phyloP scores from a whole-genome alignment of 2,888 invertebrate species.

The Drosophila pseudotakahashii region DNA sequence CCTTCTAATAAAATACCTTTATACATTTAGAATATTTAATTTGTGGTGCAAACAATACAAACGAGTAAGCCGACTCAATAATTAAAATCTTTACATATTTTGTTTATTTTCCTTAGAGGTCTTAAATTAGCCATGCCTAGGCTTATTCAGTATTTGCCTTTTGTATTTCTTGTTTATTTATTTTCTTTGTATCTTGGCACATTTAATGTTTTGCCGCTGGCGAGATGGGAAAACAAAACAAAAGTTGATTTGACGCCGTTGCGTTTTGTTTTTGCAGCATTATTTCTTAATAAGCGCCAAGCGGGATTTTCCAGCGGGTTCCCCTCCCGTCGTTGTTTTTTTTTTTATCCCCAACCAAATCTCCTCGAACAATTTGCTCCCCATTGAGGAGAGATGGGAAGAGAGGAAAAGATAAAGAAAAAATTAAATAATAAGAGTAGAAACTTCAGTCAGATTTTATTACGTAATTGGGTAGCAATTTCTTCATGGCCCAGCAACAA shows the following conservation, averaged over 20 bases:
- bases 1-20: too few relatives aligned
- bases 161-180: background rate
- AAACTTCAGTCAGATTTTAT: slow-evolving; percentile 78
- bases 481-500: slow-evolving; percentile 60
- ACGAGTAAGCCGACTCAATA: background rate
- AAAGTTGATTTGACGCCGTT: slow-evolving; percentile 74
- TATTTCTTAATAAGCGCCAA: slow-evolving; percentile 62
- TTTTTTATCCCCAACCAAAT: slow-evolving; percentile 1
- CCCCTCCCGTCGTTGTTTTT: background rate
- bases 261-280: slow-evolving; percentile 74
- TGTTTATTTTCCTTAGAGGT: background rate
- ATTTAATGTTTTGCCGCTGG: slow-evolving; percentile 51
- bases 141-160: background rate
- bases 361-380: slow-evolving; percentile 23
- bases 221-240: slow-evolving; percentile 28
- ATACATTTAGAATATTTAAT: too few relatives aligned
- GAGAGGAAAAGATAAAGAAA: slow-evolving; percentile 53
- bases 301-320: slow-evolving; percentile 16
- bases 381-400: slow-evolving; percentile 4
- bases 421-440: slow-evolving; percentile 78
- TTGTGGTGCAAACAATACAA: background rate
- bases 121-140: background rate
- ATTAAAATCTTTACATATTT: background rate
- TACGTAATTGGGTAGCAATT: slow-evolving; percentile 80
- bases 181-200: slow-evolving; percentile 4